These are phyloP conservation scores for Drosophila chauvacae DNA, from an alignment of 1,140 invertebrate genomes.

Conservation along the genomic window DNA sequence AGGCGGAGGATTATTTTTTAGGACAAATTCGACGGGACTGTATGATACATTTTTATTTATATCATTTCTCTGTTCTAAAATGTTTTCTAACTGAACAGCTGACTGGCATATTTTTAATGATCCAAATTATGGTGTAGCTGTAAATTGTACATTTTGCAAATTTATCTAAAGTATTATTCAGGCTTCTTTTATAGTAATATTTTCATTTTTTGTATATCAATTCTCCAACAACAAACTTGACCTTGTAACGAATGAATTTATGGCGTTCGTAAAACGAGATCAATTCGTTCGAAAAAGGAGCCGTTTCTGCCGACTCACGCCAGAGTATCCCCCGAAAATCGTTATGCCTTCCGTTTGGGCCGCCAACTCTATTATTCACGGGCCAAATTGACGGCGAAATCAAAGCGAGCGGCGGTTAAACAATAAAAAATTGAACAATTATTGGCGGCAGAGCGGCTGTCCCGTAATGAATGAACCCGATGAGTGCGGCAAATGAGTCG, in stretches of 20 bases:
- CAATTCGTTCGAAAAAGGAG: conserved; percentile 11
- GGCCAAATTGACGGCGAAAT: conserved; percentile 21
- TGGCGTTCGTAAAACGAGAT: conserved; percentile 14
- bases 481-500: conserved; percentile 25
- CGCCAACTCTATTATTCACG: conserved; percentile 44
- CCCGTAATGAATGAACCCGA: conserved; percentile 36
- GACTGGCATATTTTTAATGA: not conserved
- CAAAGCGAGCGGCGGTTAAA: conserved; percentile 41
- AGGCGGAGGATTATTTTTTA: not conserved
- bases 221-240: not conserved
- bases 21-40: conserved; percentile 1
- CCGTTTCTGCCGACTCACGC: conserved; percentile 31
- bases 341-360: conserved; percentile 25
- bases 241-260: conserved; percentile 3
- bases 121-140: conserved; percentile 9
- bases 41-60: not conserved
- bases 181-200: not conserved
- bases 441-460: conserved; percentile 36
- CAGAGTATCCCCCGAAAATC: conserved; percentile 7
- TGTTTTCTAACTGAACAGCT: conserved; percentile 9
- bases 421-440: conserved; percentile 47
- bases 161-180: not conserved
- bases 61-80: not conserved
- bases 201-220: not conserved
- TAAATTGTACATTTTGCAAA: conserved; percentile 5